Base-by-base conservation (phyloP, 2,797 vertebrate genomes). In the Garrulus glandarius region DNA sequence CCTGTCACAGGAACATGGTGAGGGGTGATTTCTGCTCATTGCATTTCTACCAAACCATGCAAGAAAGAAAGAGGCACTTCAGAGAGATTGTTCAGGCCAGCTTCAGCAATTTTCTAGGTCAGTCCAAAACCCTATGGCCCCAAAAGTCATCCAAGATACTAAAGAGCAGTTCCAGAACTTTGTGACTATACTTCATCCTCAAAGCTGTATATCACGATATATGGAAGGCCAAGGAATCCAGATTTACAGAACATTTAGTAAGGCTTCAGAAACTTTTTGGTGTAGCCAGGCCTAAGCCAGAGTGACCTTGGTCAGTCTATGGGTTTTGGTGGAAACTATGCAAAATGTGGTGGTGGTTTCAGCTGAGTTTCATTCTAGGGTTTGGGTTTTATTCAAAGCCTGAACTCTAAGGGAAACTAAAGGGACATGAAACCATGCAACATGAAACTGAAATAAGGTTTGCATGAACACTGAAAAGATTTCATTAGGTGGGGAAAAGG, bases 321-420 rank as follows among this genome's bases (percentile, higher is more conserved):
- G 92, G 71, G 13, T 83, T 94, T 84, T 87, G 91, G 79, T 85
- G 65, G 96, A 96, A 97, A 95, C 49, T 92, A 94, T 85, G 71
- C 88, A 96, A 96, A 97, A 41, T 14, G 30, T 19, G 5, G 49
- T 44, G 11, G 34, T 93, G 84, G 84, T 89, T 95, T 96, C 92
- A 79, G 61, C n/a, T 76, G 47, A 90, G 94, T 95, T 96, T 93
- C 68, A 1, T 56, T 90, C 56, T 76, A 47, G 65, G 57, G 65
- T 84, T 94, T 80, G 46, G 30, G 67, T 56, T 92, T 91, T 94
- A 74, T 60, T 90, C 74, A 87, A 75, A 93, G 56, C 50, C 55
- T 75, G 57, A 92, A 61, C 36, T 70, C 41, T 46, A 64, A 91
- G 52, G 27, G 72, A 89, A 95, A 77, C 37, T 60, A 59, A 82